Evolutionary conservation across 1,140 invertebrate species (phyloP), one percentile per base, ranked within the genome.

Genomic region (Rhagoletis pomonella): DNA sequence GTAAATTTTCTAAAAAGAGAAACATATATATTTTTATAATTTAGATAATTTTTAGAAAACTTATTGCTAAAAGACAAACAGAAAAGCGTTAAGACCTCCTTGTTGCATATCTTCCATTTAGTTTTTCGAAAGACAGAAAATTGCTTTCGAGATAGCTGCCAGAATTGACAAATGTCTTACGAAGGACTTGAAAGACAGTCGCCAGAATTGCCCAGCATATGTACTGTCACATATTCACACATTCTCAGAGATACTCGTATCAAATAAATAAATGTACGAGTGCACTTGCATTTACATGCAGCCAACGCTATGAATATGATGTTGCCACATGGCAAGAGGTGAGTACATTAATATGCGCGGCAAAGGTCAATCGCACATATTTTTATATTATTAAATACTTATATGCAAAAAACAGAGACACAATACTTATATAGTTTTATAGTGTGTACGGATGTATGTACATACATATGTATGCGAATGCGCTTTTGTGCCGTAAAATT

Each of bases 291-390:
- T 81, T 81, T 81, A 6, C 47, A 81, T 81, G 73, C 73, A 9
- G n/a, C 73, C 47, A 50, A 81, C 14, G 29, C 29, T 29, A 29
- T 29, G 29, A 29, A 29, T 29, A 29, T 29, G 29, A 81, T 19
- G 14, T 81, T 81, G 50, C 73, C 73, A 81, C 73, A 81, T 55
- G n/a, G 47, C 47, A 50, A 42, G 5, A 58, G 44, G n/a, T 81
- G 73, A 81, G 73, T n/a, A 81, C 47, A 81, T 81, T 55, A 55
- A 50, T 55, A 55, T 81, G n/a, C 19, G 73, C 73, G 44, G 7
- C 19, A 81, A 81, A 55, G 73, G 47, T 55, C 73, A 81, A 55
- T 55, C 47, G 6, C 55, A 29, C 73, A 81, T 58, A 55, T 42
- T 4, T 7, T 29, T 47, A 73, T 81, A 81, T 81, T 47, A 81